Evolutionary conservation across 2,888 invertebrate species (phyloP).

Genomic region (Tineola bisselliella): DNA sequence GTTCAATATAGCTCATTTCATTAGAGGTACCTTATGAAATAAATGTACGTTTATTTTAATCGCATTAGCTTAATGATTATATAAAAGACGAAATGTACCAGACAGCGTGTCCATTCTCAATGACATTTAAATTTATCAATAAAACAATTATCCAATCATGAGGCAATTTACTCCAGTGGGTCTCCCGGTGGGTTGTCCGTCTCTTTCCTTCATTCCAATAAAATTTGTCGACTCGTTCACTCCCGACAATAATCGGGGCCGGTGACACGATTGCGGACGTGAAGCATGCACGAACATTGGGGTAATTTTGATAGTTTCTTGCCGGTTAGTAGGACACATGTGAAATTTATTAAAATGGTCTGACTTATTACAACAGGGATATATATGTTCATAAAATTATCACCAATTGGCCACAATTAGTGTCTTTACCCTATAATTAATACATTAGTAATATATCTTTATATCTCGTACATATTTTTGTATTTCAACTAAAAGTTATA

Average conservation of each 20-base stretch:
- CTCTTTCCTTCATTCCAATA: conserved; percentile 23
- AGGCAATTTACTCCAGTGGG: conserved; percentile 54
- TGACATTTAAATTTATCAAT: conserved; percentile 56
- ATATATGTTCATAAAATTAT: too few relatives aligned
- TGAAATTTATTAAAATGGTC: too few relatives aligned
- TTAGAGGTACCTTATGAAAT: too few relatives aligned
- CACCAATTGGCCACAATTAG: too few relatives aligned
- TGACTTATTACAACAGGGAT: too few relatives aligned
- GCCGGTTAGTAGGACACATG: too few relatives aligned
- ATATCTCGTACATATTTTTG: too few relatives aligned
- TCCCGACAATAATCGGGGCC: not conserved
- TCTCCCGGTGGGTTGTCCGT: conserved; percentile 27
- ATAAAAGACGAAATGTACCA: not conserved
- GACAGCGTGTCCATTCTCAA: conserved; percentile 30
- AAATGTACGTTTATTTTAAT: not conserved
- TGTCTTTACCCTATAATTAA: not conserved
- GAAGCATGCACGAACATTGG: not conserved
- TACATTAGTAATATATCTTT: not conserved
- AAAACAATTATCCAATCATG: conserved; percentile 67
- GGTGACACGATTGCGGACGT: conserved; percentile 3
- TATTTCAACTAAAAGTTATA: too few relatives aligned
- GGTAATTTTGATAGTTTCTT: too few relatives aligned
- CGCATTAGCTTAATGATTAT: not conserved
- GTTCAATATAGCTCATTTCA: too few relatives aligned
- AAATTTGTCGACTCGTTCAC: not conserved